Base-by-base conservation (phyloP, 2,797 vertebrate genomes). In the Anguilla marmorata region DNA sequence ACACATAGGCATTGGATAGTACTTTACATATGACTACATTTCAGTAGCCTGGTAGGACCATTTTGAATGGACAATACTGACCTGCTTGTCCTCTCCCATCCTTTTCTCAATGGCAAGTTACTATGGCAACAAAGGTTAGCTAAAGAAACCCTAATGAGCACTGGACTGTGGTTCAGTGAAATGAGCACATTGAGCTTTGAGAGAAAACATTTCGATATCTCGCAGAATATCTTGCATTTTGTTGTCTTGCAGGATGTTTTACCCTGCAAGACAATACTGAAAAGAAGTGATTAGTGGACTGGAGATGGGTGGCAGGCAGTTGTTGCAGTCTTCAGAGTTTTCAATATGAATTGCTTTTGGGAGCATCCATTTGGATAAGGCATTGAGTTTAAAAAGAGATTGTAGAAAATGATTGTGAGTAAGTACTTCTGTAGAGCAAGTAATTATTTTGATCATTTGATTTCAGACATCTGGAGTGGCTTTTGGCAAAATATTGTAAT, bases 71-170 rank as follows among this genome's bases (percentile, higher is more conserved):
- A 14, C 14, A 82, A 82, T 45, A 79, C 37, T 84, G 24, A 11
- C 86, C 91, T 92, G 90, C 92, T 92, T 92, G 92, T 89, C 91
- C 90, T 91, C 90, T 92, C 90, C 89, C 56, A 19, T 87, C 74
- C 87, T 90, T 93, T 87, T 89, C 93, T 6, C n/a, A 30, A 27
- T 19, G 6, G 24, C 19, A 19, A 83, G 95, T 96, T 96, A 95
- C 95, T 94, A 95, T 95, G 92, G 95, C 93, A 96, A 96, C 95
- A 86, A 84, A 93, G 91, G 90, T 92, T 91, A 93, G 93, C 90
- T 90, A 94, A 89, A 88, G 94, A 93, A 92, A 90, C 92, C 92
- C 88, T 91, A 90, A 90, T 89, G 90, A 90, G 83, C 6, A 52
- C 2, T 19, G 80, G 80, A 52, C 37, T 82, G 45, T 82, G 4